phyloP scores from a whole-genome alignment of 1,140 invertebrate genomes.

The Drosophila lacertosa region DNA sequence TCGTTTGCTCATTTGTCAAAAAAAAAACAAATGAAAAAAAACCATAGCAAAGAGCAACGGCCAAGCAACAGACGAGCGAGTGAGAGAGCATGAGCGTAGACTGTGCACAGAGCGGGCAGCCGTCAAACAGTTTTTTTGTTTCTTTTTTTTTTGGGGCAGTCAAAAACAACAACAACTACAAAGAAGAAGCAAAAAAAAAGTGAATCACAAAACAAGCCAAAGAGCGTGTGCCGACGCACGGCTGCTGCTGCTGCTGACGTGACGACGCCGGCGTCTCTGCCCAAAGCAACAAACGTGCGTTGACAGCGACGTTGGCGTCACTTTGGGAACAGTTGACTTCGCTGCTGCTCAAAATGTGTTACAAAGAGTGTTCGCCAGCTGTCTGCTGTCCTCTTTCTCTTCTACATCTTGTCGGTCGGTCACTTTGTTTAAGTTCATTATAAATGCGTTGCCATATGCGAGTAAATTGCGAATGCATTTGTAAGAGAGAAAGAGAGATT shows the following conservation, averaged over 20 bases:
- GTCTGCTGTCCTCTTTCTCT: slow-evolving; percentile 17
- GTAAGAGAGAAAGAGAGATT: neutral
- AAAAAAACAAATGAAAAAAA: slow-evolving; percentile 4
- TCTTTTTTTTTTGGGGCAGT: slow-evolving; percentile 1
- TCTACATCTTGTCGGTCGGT: neutral
- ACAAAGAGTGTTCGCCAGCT: slow-evolving; percentile 30
- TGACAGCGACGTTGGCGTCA: slow-evolving; percentile 12
- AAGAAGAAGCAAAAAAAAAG: slow-evolving; percentile 7
- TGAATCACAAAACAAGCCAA: slow-evolving; percentile 23
- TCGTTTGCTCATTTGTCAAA: slow-evolving; percentile 44
- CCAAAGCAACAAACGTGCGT: slow-evolving; percentile 16
- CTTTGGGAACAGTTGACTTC: slow-evolving; percentile 2
- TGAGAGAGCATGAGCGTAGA: slow-evolving; percentile 9
- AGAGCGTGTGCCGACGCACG: slow-evolving; percentile 27
- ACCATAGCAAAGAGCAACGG: slow-evolving; percentile 30
- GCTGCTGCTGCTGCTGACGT: slow-evolving; percentile 23
- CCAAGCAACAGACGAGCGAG: slow-evolving; percentile 11
- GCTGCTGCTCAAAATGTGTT: slow-evolving; percentile 25
- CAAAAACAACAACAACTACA: slow-evolving; percentile 16
- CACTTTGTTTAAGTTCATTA: slow-evolving; percentile 32
- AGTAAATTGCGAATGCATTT: slow-evolving; percentile 1
- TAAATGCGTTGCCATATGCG: slow-evolving; percentile 25
- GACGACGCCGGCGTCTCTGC: slow-evolving; percentile 15
- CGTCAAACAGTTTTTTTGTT: slow-evolving; percentile 30
- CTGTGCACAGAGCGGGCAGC: slow-evolving; percentile 17